phyloP scores from a whole-genome alignment of 2,888 invertebrate species.

The Melinaea menophilus region DNA sequence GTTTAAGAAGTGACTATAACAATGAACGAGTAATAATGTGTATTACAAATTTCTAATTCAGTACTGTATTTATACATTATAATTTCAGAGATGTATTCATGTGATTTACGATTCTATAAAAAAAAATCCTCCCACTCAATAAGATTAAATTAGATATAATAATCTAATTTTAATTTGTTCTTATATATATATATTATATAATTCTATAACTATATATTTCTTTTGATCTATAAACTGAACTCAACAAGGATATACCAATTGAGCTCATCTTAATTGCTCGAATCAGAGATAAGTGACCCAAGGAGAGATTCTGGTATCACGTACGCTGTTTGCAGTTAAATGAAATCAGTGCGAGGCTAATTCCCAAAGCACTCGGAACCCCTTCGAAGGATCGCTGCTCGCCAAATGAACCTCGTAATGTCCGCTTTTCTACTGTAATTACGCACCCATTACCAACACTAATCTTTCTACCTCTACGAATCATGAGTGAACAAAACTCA shows the following conservation, averaged over 20 bases:
- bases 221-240: conserved; percentile 1
- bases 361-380: conserved; percentile 57
- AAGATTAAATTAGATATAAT: too few relatives aligned
- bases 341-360: conserved; percentile 53
- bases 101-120: too few relatives aligned
- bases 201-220: not conserved
- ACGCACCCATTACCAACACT: conserved; percentile 71
- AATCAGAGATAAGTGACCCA: conserved; percentile 28
- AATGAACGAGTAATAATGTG: too few relatives aligned
- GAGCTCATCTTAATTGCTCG: conserved; percentile 30
- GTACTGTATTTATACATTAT: too few relatives aligned
- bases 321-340: conserved; percentile 55
- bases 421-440: conserved; percentile 76
- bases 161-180: too few relatives aligned
- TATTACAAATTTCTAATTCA: too few relatives aligned
- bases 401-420: conserved; percentile 73
- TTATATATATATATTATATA: too few relatives aligned
- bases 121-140: too few relatives aligned
- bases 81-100: too few relatives aligned
- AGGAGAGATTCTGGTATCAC: conserved; percentile 35
- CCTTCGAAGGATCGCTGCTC: conserved; percentile 65
- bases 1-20: too few relatives aligned
- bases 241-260: conserved; percentile 8
- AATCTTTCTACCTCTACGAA: conserved; percentile 54
- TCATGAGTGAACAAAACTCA: conserved; percentile 38